Conservation (phyloP, 2,797 vertebrate species). For the Arremon brunneinucha region DNA sequence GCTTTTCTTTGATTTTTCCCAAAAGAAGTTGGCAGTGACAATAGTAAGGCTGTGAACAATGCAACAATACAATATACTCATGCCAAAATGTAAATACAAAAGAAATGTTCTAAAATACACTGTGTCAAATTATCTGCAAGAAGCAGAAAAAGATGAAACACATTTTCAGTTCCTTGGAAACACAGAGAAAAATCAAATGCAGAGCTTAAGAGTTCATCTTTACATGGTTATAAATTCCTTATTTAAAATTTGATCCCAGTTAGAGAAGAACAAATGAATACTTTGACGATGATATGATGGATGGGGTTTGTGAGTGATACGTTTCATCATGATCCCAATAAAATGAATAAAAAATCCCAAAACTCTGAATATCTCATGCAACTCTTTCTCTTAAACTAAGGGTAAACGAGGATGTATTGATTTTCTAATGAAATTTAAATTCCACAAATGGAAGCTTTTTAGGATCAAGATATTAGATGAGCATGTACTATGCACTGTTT, state of each 20-base stretch:
- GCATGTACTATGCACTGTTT: neutral
- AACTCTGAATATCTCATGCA: neutral
- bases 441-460: neutral
- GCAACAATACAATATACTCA: neutral
- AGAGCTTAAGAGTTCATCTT: neutral
- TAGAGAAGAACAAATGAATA: neutral
- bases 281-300: neutral
- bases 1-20: constrained; percentile 69
- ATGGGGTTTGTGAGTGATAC: neutral
- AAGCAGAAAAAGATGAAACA: constrained; percentile 50
- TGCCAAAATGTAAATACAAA: constrained; percentile 71
- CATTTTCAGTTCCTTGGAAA: constrained; percentile 41
- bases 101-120: constrained; percentile 57
- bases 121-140: constrained; percentile 65
- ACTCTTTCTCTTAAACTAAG: neutral
- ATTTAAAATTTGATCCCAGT: neutral
- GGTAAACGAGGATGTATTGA: neutral
- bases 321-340: neutral
- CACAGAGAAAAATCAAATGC: constrained; percentile 45
- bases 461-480: neutral
- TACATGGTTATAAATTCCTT: neutral
- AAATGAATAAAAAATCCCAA: neutral
- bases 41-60: constrained; percentile 64
- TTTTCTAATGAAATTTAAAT: neutral
- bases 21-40: constrained; percentile 62